These are phyloP conservation scores for Megaleporinus macrocephalus DNA, from an alignment of 2,113 vertebrate species.

Conservation along the genomic window DNA sequence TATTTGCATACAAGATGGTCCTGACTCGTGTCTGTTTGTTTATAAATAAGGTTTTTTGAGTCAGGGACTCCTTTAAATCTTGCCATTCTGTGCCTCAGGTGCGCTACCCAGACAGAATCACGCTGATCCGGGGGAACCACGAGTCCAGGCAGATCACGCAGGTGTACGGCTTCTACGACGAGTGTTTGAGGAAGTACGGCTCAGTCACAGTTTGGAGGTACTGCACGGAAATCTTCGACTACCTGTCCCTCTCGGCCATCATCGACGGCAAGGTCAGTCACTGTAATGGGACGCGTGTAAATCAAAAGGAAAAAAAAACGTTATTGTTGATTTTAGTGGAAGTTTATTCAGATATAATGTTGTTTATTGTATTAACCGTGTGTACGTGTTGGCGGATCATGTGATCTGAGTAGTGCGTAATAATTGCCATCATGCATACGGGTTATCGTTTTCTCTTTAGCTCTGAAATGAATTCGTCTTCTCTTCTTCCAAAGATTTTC, in stretches of 20 bases:
- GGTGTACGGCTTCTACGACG: conserved; percentile 95
- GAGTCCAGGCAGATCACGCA: conserved; percentile 95
- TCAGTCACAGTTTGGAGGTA: conserved; percentile 96
- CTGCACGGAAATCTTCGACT: conserved; percentile 97
- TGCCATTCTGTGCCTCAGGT: conserved; percentile 74
- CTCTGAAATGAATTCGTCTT: background rate
- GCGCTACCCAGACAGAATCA: conserved; percentile 94
- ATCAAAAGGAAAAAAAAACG: no score
- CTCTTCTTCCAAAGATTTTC: conserved; percentile 71
- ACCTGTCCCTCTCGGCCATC: conserved; percentile 94
- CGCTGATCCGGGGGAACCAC: conserved; percentile 92
- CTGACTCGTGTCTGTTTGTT: no score
- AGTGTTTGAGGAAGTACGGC: conserved; percentile 94
- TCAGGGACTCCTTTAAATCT: background rate
- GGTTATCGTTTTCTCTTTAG: background rate
- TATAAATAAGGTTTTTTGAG: no score
- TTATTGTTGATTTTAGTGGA: background rate
- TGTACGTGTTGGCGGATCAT: background rate
- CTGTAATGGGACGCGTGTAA: no score
- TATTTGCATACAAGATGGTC: no score
- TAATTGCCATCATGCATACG: no score
- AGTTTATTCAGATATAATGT: background rate
- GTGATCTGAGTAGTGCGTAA: background rate
- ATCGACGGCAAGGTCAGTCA: conserved; percentile 91
- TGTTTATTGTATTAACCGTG: background rate